Evolutionary conservation across 2,797 vertebrate genomes (phyloP).

Genomic region (Neomorphus geoffroyi): DNA sequence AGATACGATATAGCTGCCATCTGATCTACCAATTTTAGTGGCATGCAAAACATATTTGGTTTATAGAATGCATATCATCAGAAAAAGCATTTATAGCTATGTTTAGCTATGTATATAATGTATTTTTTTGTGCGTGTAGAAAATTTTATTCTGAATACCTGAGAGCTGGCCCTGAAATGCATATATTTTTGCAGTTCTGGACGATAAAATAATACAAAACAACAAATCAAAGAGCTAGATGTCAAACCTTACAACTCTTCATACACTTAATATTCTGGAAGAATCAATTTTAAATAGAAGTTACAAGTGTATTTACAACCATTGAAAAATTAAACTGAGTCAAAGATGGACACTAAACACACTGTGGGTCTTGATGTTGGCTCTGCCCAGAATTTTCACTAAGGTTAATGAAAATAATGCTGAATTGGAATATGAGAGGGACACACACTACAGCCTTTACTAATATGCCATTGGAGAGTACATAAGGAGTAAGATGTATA

Average conservation of each 20-base stretch:
- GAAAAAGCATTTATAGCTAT: neutral
- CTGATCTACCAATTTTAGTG: conserved; percentile 25
- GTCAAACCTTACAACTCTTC: neutral
- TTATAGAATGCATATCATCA: conserved; percentile 21
- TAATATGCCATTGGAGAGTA: conserved; percentile 66
- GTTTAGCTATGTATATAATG: neutral
- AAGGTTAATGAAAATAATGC: neutral
- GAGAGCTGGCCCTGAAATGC: conserved; percentile 50
- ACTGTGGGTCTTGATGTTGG: neutral
- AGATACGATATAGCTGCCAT: conserved; percentile 50
- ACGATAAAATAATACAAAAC: neutral
- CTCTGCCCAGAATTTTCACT: neutral
- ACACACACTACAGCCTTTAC: neutral
- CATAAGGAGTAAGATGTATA: neutral
- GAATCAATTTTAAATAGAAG: neutral
- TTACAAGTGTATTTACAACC: neutral
- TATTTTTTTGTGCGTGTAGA: neutral
- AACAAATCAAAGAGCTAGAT: neutral
- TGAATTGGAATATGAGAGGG: neutral
- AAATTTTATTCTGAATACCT: conserved; percentile 52
- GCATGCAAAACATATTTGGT: conserved; percentile 49
- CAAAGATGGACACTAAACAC: neutral
- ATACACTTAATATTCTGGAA: neutral
- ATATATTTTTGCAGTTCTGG: neutral
- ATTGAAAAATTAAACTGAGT: neutral